Percentiles rank a stretch among this genome's conserved stretches.
Conservation (phyloP, 2,797 vertebrate genomes). For the Pterois miles region DNA sequence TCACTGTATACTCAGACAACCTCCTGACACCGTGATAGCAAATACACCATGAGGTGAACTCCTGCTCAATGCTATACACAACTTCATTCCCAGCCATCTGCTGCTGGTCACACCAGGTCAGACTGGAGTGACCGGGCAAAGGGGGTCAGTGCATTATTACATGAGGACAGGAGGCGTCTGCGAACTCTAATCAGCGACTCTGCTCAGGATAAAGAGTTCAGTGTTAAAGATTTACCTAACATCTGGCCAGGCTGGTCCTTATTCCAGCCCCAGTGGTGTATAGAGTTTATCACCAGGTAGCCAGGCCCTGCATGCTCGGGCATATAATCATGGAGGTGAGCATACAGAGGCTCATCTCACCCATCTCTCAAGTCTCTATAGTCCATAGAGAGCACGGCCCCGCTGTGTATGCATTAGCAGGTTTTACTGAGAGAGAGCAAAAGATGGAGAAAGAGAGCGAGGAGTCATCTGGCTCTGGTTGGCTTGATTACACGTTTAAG, state of each 20-base stretch:
- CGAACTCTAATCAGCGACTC: slow-evolving; percentile 58
- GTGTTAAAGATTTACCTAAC: slow-evolving; percentile 54
- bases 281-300: slow-evolving; percentile 50
- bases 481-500: slow-evolving; percentile 56
- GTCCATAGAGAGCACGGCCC: neutral
- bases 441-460: neutral
- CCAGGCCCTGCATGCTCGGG: slow-evolving; percentile 14
- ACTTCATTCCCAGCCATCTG: slow-evolving; percentile 55
- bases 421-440: slow-evolving; percentile 20
- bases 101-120: slow-evolving; percentile 36
- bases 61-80: neutral
- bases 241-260: slow-evolving; percentile 54
- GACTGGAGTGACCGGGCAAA: slow-evolving; percentile 11
- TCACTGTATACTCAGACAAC: neutral
- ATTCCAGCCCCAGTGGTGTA: slow-evolving; percentile 21
- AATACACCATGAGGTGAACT: slow-evolving; percentile 21
- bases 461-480: slow-evolving; percentile 42
- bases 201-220: slow-evolving; percentile 47
- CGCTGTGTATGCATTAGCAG: slow-evolving; percentile 22
- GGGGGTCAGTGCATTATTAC: slow-evolving; percentile 43
- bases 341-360: neutral
- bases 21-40: neutral
- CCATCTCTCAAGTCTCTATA: neutral
- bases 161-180: slow-evolving; percentile 41
- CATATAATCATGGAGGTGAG: slow-evolving; percentile 23